Evolutionary conservation across 2,113 vertebrate genomes (phyloP).

Genomic region (Ardeotis arabs): DNA sequence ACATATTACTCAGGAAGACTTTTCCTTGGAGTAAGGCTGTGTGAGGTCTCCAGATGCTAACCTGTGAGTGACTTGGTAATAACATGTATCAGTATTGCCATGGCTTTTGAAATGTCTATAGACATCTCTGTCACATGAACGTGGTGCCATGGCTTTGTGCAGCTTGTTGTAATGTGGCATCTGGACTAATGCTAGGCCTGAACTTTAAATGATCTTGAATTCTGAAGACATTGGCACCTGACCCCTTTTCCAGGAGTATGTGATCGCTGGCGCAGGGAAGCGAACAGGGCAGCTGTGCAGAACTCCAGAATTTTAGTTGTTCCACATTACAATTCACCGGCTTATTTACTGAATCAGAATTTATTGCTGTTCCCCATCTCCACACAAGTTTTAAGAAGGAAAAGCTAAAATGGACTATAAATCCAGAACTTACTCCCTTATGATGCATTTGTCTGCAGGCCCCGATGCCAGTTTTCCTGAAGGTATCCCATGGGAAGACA

Average conservation of each 20-base stretch:
- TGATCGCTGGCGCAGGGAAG: neutral
- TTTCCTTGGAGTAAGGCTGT: neutral
- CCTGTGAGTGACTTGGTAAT: neutral
- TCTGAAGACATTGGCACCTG: neutral
- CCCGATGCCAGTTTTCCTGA: neutral
- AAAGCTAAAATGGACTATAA: neutral
- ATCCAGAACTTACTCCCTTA: neutral
- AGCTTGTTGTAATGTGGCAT: neutral
- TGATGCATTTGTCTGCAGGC: neutral
- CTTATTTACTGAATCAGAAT: neutral
- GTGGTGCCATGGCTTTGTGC: neutral
- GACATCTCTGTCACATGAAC: neutral
- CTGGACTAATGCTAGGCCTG: neutral
- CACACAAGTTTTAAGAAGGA: neutral
- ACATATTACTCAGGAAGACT: neutral
- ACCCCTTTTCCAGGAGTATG: neutral
- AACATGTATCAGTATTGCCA: rapidly evolving
- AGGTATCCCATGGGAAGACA: neutral
- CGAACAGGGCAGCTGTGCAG: neutral
- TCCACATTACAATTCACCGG: neutral
- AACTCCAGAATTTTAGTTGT: neutral
- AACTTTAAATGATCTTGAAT: neutral
- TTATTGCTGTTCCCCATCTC: neutral
- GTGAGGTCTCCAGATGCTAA: neutral
- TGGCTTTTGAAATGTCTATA: neutral